A percentile compares a stretch with the other conserved stretches of the same genome.
Evolutionary conservation across 2,113 vertebrate species (phyloP).

Genomic region (Falco punctatus): DNA sequence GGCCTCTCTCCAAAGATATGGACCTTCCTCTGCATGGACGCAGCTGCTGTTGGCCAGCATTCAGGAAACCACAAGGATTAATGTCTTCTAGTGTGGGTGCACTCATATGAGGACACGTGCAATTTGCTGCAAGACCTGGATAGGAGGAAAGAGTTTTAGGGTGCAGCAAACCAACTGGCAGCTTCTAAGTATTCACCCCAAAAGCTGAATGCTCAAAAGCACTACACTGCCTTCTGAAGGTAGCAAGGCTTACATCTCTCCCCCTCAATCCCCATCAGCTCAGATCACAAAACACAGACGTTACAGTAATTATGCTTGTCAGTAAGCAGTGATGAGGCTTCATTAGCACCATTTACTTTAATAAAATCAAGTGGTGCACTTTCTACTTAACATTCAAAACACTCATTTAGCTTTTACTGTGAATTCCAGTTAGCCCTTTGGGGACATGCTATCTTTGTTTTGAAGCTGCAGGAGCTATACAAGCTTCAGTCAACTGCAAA

Average conservation of each 20-base stretch:
- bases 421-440: neutral
- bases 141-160: neutral
- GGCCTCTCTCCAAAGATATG: neutral
- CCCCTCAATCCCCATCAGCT: neutral
- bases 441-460: slow-evolving; percentile 2
- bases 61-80: neutral
- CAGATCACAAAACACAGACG: neutral
- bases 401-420: neutral
- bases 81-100: neutral
- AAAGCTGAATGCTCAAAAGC: neutral
- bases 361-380: neutral
- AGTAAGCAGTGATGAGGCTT: neutral
- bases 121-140: neutral
- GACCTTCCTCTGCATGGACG: slow-evolving; percentile 17
- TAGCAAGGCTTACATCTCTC: neutral
- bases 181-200: neutral
- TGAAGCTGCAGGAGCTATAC: slow-evolving; percentile 10
- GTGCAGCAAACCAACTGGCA: neutral
- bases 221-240: neutral
- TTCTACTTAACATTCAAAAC: neutral
- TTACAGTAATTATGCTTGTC: neutral
- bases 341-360: slow-evolving; percentile 20
- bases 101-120: neutral
- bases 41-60: neutral
- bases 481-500: neutral